Evolutionary conservation across 2,113 vertebrate genomes (phyloP), one percentile per base, ranked within the genome.

Genomic region (Ptilonorhynchus violaceus): DNA sequence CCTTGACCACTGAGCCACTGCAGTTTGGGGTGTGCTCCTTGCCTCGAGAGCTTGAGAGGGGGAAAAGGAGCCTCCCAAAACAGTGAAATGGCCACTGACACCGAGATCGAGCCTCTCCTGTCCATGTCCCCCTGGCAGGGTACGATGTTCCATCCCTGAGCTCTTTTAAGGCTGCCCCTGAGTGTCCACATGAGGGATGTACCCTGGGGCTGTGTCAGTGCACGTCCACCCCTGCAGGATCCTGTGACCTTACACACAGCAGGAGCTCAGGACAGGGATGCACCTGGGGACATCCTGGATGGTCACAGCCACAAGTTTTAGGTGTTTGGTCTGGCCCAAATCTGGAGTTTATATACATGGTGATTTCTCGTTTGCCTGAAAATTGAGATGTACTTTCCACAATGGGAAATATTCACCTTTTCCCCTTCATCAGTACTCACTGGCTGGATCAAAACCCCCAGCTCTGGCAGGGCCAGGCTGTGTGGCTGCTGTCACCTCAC

Each of bases 231-330:
- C 10, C 68, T 18, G n/a, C 37, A 6, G 76, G 22, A 37, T 0
- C 33, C 74, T n/a, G 12, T 4, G 3, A 1, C 21, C 44, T 23
- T 4, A 24, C 39, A 2, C 14, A 3, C 33, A 21, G 9, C 24
- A 49, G 64, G 4, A 8, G 42, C n/a, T 52, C 42, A 9, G 50
- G 41, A 7, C 58, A 56, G 63, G 33, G 27, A 35, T 1, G 4
- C 7, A 3, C 17, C 69, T 20, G 47, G 30, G 47, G 63, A 52
- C n/a, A 13, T 42, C 25, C 1, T 0, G 21, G 46, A 16, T 50
- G 27, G 19, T 8, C 12, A 2, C 0, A 2, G 16, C 12, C 56
- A 30, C 0, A 1, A 22, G 4, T 2, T 31, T n/a, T 1, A 41
- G 42, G 8, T 24, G 33, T 24, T 33, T n/a, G 37, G 6, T 20